phyloP scores from a whole-genome alignment of 2,797 vertebrate genomes.

The Phrynocephalus guinanensis region DNA sequence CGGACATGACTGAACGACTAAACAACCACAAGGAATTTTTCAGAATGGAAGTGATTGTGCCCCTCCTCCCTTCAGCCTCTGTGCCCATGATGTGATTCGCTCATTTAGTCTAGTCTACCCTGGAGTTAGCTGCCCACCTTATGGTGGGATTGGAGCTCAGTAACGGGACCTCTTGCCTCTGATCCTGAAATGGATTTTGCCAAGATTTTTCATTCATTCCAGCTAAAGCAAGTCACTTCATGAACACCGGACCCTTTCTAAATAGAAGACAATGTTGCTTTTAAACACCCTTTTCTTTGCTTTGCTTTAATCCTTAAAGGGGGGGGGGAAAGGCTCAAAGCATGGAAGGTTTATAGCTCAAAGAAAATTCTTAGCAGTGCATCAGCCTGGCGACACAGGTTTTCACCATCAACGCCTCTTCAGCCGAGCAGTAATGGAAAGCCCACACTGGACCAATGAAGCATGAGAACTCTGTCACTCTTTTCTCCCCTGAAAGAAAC shows the following conservation, averaged over 20 bases:
- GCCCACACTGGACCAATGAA: background rate
- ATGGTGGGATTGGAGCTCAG: too few species aligned
- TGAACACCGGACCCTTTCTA: background rate
- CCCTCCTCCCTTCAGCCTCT: too few species aligned
- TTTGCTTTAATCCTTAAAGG: background rate
- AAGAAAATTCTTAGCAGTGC: background rate
- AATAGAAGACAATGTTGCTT: background rate
- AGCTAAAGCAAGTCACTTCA: background rate
- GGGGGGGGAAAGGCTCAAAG: background rate
- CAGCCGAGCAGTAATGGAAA: background rate
- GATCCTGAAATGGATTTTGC: background rate
- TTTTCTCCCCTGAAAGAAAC: conserved; percentile 21
- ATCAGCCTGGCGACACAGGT: background rate
- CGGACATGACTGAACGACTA: too few species aligned
- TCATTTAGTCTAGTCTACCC: too few species aligned
- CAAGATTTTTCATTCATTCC: background rate
- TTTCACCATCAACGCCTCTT: background rate
- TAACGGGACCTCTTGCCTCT: background rate
- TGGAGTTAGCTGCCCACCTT: too few species aligned
- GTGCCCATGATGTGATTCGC: too few species aligned
- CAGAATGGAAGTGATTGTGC: too few species aligned
- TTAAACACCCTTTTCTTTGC: background rate
- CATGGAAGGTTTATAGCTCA: background rate
- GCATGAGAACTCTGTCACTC: conserved; percentile 8
- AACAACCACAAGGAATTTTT: too few species aligned